Percentiles rank a stretch among this genome's conserved stretches.
Evolutionary conservation across 2,888 invertebrate species (phyloP).

Genomic region (Synergus itoensis): DNA sequence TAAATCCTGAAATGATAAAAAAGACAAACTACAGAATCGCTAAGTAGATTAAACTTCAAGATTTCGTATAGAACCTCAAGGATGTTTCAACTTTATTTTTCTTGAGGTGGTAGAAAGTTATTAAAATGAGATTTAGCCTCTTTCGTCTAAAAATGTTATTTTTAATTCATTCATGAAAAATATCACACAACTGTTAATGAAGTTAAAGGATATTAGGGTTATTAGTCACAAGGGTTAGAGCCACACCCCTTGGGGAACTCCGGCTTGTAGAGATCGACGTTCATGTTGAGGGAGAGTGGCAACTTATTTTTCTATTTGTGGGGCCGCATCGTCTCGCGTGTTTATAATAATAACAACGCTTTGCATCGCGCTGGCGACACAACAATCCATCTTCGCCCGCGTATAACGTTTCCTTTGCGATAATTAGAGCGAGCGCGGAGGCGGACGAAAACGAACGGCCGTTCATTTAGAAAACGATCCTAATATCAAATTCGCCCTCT

Average conservation of each 20-base stretch:
- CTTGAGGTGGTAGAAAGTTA: background rate
- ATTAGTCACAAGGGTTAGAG: background rate
- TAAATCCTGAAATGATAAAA: too few relatives aligned
- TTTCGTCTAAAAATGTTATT: background rate
- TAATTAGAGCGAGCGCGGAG: constrained; percentile 46
- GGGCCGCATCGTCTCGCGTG: constrained; percentile 28
- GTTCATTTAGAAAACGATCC: constrained; percentile 33
- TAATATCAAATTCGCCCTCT: constrained; percentile 15
- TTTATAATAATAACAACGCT: constrained; percentile 42
- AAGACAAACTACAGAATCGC: too few relatives aligned
- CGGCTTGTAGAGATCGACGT: background rate
- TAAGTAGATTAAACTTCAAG: too few relatives aligned
- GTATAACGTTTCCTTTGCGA: constrained; percentile 42
- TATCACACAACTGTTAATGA: background rate
- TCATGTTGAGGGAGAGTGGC: too few relatives aligned
- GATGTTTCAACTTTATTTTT: background rate
- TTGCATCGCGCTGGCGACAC: constrained; percentile 36
- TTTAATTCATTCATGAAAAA: background rate
- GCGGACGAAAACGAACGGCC: constrained; percentile 31
- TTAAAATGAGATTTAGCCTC: too few relatives aligned
- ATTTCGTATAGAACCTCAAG: background rate
- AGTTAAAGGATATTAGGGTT: background rate
- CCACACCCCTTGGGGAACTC: background rate
- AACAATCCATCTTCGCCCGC: constrained; percentile 35
- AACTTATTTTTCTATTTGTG: constrained; percentile 38